Evolutionary conservation across 2,113 vertebrate species (phyloP).

Genomic region (Progne subis): DNA sequence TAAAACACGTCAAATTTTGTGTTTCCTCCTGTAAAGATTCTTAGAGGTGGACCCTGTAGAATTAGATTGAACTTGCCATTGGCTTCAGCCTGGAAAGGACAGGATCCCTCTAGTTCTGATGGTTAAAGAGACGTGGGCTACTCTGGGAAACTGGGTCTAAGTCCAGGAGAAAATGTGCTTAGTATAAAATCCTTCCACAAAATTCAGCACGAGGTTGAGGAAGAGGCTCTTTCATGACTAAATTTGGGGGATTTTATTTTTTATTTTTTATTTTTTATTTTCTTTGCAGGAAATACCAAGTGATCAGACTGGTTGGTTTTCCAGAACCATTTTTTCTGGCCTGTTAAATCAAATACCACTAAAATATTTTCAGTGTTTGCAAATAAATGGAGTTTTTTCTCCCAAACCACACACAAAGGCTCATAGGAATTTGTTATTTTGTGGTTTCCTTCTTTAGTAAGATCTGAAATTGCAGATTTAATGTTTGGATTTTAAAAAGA

Average conservation of each 20-base stretch:
- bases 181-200: background rate
- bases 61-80: background rate
- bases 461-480: background rate
- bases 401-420: background rate
- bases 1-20: background rate
- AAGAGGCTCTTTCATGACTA: background rate
- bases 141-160: background rate
- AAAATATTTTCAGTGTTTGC: background rate
- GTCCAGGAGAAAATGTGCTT: background rate
- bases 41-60: background rate
- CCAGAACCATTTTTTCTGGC: background rate
- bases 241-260: background rate
- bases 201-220: background rate
- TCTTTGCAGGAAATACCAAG: background rate
- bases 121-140: background rate
- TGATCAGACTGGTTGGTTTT: background rate
- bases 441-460: background rate
- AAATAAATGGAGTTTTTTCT: background rate
- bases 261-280: background rate
- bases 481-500: background rate
- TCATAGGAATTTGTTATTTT: background rate
- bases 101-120: background rate
- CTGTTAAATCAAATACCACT: background rate
- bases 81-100: background rate
- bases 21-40: background rate